Base-by-base conservation (phyloP, 2,113 vertebrate species). In the Reinhardtius hippoglossoides region DNA sequence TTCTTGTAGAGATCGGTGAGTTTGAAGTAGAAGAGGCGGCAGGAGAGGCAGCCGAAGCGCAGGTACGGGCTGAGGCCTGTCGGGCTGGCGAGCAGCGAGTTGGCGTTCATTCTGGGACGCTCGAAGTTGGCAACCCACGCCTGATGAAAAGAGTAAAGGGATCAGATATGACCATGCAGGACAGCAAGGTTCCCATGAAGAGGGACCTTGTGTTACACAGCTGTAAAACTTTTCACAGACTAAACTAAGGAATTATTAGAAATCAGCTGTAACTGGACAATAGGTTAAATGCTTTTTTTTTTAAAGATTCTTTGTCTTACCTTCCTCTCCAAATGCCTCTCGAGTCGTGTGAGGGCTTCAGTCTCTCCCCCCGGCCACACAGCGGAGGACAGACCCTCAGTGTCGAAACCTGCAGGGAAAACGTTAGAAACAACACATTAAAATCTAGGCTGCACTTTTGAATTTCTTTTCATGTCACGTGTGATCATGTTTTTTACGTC, bases 121-220 rank as follows among this genome's bases (percentile, higher is more conserved):
- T 99, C 98, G 69, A 99, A 99, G 90, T 99, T 99, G 80, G 98
- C 98, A 59, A 99, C 98, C 98, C 97, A 99, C 35, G 98, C 98
- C 98, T 97, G 93, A 59, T 67, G 88, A 82, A 21, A 21, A 80
- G 27, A 74, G 40, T 2, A 12, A 46, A 46, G 71, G n/a, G 24
- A 62, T 52, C 37, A 69, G 57, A 71, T 16, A 42, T 3, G 15
- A 55, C 26, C 2, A 21, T 21, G 27, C 48, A 73, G 13, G 31
- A 61, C 4, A 3, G 1, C 1, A 8, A 48, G 15, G 44, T 16
- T 31, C 31, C 31, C 31, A 31, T 31, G n/a, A n/a, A n/a, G n/a
- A n/a, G n/a, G n/a, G n/a, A 40, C 8, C 37, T 40, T 3, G 3
- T 35, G 5, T 35, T 35, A 35, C 31, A 7, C 31, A 35, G 31